Base-by-base conservation (phyloP, 2,797 vertebrate genomes). In the Setipinna tenuifilis region DNA sequence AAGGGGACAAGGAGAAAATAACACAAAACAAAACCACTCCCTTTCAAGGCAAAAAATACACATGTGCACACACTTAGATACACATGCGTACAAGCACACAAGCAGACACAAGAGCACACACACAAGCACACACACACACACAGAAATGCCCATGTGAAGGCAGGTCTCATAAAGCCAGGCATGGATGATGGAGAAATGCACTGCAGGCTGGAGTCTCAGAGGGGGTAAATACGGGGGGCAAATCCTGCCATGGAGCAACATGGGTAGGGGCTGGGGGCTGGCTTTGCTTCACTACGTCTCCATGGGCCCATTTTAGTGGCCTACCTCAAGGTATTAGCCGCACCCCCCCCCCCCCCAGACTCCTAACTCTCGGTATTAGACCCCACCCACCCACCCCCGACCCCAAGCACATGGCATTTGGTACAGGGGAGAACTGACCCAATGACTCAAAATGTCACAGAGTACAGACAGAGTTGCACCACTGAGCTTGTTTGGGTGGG, bases 361-460 rank as follows among this genome's bases (percentile, higher is more conserved):
- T 1, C 59, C 23, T 5, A 5, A 65, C 61, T 28, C 62, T 25
- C 2, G 35, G 35, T 41, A 41, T 41, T 41, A 41, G n/a, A 48
- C 46, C 25, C 68, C 28, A 25, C 62, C 62, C 62, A 28, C 62
- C 23, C 62, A 0, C 61, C 3, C 23, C 25, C 6, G 2, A 65
- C 68, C 19, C 68, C 17, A 75, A 41, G 31, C 68, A 35, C 68
- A 41, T 75, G 68, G 31, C 31, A 31, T 75, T 75, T 16, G 14
- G 25, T 71, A 28, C 65, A 31, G 28, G 28, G 28, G 28, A 14
- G 68, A 75, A 75, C 25, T 81, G 85, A 59, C 82, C 58, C 84
- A 83, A 81, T 83, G 82, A 71, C 23, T 82, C 35, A 50, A 82
- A 82, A 85, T 83, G 58, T 81, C 86, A 83, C 50, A 54, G 50